phyloP scores from a whole-genome alignment of 2,113 vertebrate genomes.

The Gopherus evgoodei region DNA sequence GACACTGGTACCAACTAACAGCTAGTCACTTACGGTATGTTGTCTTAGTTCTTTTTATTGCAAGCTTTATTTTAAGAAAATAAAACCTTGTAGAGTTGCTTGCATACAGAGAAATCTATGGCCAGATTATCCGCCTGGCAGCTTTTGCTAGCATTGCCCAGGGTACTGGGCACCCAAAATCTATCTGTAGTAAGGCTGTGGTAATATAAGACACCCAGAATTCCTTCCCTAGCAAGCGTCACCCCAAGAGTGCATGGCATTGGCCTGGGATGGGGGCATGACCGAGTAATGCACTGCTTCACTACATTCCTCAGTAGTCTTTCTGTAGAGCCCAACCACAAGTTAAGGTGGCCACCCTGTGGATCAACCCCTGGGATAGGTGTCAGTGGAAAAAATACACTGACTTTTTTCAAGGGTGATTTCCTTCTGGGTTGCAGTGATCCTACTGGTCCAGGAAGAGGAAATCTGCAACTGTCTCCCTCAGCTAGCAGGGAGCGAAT shows the following conservation, averaged over 20 bases:
- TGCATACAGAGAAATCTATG: not conserved
- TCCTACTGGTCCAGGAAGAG: constrained; percentile 37
- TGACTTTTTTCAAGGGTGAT: constrained; percentile 10
- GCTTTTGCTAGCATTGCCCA: not conserved
- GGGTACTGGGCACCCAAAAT: not conserved
- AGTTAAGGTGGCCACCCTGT: not conserved
- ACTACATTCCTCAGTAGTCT: not conserved
- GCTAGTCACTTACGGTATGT: not conserved
- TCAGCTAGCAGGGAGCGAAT: not conserved
- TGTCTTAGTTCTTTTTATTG: not conserved
- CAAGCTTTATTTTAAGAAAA: not conserved
- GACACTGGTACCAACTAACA: not conserved
- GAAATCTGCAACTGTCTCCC: constrained; percentile 19
- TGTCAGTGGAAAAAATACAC: not conserved
- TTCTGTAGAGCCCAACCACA: not conserved
- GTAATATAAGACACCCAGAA: not conserved
- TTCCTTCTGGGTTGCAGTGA: constrained; percentile 30
- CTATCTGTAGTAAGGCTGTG: not conserved
- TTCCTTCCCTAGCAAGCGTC: not conserved
- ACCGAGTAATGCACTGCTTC: not conserved
- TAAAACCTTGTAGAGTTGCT: not conserved
- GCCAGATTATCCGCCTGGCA: not conserved
- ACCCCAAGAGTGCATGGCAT: not conserved
- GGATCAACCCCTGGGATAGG: not conserved
- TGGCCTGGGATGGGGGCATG: not conserved